A percentile compares a stretch with the other conserved stretches of the same genome.
Evolutionary conservation across 2,113 vertebrate genomes (phyloP).

Genomic region (Andinoacara biseriatus): DNA sequence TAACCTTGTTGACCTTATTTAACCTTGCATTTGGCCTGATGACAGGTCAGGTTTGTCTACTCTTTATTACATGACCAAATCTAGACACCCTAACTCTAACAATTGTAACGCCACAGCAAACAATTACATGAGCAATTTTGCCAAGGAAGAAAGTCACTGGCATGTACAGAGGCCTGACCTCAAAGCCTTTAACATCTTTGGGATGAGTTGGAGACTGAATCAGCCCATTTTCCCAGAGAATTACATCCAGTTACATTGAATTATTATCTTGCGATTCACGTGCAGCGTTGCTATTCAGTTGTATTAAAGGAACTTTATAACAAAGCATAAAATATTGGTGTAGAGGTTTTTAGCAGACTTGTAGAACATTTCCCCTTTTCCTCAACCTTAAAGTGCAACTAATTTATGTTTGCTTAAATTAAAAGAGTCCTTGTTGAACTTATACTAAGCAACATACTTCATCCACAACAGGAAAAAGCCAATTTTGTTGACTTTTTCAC

Average conservation of each 20-base stretch:
- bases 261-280: not conserved
- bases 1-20: constrained; percentile 74
- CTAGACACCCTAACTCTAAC: not conserved
- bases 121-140: not conserved
- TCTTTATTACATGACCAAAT: not conserved
- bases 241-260: not conserved
- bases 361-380: not conserved
- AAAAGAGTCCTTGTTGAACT: not conserved
- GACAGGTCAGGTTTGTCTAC: constrained; percentile 19
- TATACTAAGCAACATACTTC: not conserved
- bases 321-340: not conserved
- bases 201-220: not conserved
- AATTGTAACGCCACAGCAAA: not conserved
- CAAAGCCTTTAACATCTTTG: not conserved
- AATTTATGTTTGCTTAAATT: not conserved
- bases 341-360: not conserved
- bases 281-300: not conserved
- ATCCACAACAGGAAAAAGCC: too few relatives aligned
- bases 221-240: not conserved
- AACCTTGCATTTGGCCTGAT: constrained; percentile 69
- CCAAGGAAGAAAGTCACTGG: not conserved
- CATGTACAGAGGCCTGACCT: not conserved
- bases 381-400: not conserved
- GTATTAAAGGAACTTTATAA: not conserved
- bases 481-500: too few relatives aligned